Percentiles rank a stretch among this genome's conserved stretches.
Evolutionary conservation across 2,888 invertebrate genomes (phyloP).

Genomic region (Lomographa bimaculata): DNA sequence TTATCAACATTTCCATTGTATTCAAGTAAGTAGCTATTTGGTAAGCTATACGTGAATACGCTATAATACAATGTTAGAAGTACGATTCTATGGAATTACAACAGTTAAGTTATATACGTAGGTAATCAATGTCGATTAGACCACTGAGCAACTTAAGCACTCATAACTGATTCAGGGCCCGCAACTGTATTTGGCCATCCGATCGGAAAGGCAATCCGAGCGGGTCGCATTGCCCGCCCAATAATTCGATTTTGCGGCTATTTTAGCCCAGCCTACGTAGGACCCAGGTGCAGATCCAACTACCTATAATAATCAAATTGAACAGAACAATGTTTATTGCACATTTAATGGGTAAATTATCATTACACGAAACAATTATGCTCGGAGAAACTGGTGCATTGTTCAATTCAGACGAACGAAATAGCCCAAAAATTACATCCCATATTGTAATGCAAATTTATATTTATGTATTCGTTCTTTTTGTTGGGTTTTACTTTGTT

Average conservation of each 20-base stretch:
- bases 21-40: no score
- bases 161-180: slow-evolving; percentile 52
- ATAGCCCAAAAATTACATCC: slow-evolving; percentile 50
- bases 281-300: slow-evolving; percentile 64
- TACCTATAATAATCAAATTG: slow-evolving; percentile 63
- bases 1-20: no score
- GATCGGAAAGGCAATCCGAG: slow-evolving; percentile 56
- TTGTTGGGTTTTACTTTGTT: slow-evolving; percentile 60
- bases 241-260: slow-evolving; percentile 79
- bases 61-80: no score
- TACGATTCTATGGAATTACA: no score
- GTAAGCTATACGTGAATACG: no score
- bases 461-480: slow-evolving; percentile 67
- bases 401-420: slow-evolving; percentile 16
- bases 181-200: slow-evolving; percentile 53
- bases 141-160: slow-evolving; percentile 24
- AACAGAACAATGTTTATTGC: slow-evolving; percentile 46
- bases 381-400: slow-evolving; percentile 2
- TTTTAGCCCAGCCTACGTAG: slow-evolving; percentile 63
- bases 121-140: slow-evolving; percentile 15
- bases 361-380: slow-evolving; percentile 11
- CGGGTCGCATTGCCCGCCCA: slow-evolving; percentile 64
- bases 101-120: no score
- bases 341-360: slow-evolving; percentile 13
- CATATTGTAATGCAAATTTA: slow-evolving; percentile 68